These are phyloP conservation scores for Neuroterus valhalla DNA, from an alignment of 1,140 invertebrate genomes.

Conservation along the genomic window DNA sequence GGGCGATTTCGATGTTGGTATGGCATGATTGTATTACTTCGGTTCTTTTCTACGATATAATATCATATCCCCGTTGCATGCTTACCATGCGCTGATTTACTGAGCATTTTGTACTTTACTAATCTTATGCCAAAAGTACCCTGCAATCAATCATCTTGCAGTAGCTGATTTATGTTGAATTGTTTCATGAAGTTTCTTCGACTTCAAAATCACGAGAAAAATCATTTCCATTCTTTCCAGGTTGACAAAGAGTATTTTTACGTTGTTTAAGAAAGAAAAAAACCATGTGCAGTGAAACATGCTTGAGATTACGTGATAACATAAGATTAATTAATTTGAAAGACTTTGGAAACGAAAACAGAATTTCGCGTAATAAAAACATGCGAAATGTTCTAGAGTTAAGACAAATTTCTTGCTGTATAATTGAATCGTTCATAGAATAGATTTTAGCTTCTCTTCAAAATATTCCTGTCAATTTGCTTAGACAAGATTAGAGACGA, in stretches of 20 bases:
- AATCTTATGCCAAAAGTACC: conserved; percentile 33
- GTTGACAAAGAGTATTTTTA: conserved; percentile 1
- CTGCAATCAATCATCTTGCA: conserved; percentile 34
- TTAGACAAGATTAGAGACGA: neutral
- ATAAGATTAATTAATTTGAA: too few species aligned
- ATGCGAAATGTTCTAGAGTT: conserved; percentile 24
- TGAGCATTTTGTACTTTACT: conserved; percentile 7
- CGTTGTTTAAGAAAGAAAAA: neutral
- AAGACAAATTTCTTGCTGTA: conserved; percentile 42
- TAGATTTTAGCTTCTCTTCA: neutral
- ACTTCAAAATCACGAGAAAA: neutral
- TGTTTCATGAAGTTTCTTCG: conserved; percentile 18
- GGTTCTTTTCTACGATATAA: neutral
- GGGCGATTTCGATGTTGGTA: too few species aligned
- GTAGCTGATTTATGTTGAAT: conserved; percentile 33
- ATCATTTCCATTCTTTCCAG: neutral
- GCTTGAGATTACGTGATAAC: neutral
- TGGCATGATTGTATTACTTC: too few species aligned
- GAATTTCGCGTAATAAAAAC: neutral
- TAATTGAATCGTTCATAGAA: conserved; percentile 27
- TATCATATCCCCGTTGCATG: conserved; percentile 14
- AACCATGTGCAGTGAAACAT: neutral
- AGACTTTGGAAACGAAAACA: neutral
- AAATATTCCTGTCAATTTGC: neutral
- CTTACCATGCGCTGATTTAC: neutral